Conservation (phyloP, 2,113 vertebrate species). For the Brachypodius melanocephalos region DNA sequence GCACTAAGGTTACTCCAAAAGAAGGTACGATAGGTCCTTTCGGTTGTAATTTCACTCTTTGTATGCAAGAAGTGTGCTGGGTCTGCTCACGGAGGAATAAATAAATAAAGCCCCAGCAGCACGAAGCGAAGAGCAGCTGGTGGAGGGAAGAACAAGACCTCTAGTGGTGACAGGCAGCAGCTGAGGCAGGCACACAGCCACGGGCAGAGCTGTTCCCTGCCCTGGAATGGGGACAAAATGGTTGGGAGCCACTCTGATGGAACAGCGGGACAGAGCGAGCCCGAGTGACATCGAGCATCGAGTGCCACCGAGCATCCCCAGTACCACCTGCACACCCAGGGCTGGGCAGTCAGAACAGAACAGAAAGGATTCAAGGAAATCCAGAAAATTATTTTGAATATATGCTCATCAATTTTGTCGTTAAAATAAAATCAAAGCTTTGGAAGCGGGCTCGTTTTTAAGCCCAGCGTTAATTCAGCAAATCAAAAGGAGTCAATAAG, state of each 20-base stretch:
- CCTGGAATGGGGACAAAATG: conserved; percentile 8
- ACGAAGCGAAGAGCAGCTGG: conserved; percentile 54
- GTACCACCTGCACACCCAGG: not conserved
- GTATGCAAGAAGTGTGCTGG: conserved; percentile 71
- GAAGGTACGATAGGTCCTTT: conserved; percentile 57
- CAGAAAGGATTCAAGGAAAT: accelerated
- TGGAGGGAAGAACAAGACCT: conserved; percentile 69
- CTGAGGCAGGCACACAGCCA: not conserved
- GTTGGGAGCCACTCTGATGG: not conserved
- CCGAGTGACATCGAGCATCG: not conserved
- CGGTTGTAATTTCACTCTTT: conserved; percentile 69
- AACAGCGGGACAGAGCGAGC: not conserved
- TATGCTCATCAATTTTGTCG: accelerated
- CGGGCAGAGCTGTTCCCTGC: not conserved
- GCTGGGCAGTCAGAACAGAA: accelerated
- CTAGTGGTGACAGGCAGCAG: conserved; percentile 74
- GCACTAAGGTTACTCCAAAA: conserved; percentile 63
- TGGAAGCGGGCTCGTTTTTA: not conserved
- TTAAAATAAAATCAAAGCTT: not conserved
- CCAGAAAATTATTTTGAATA: not conserved
- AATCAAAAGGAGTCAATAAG: not conserved
- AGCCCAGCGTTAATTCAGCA: not conserved
- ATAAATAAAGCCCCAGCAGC: conserved; percentile 73
- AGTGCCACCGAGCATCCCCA: not conserved
- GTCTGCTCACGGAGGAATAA: conserved; percentile 77